These are phyloP conservation scores for Lumbricus terrestris DNA, from an alignment of 2,888 invertebrate species.

Conservation along the genomic window DNA sequence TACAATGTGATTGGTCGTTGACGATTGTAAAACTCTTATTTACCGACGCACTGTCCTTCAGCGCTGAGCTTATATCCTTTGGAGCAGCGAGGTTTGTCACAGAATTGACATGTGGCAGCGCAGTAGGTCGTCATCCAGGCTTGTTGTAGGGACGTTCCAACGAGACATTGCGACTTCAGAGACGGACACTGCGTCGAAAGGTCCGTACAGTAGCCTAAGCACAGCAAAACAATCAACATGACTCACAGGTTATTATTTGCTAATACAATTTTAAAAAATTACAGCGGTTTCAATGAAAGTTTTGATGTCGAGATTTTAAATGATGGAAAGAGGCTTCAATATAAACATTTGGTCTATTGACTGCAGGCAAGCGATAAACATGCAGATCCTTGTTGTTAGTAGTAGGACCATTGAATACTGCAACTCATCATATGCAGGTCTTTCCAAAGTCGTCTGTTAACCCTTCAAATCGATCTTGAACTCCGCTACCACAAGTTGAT, in stretches of 20 bases:
- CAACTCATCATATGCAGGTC: too few species aligned
- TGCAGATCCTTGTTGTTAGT: too few species aligned
- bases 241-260: background rate
- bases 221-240: background rate
- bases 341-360: too few species aligned
- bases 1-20: too few species aligned
- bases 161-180: background rate
- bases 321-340: background rate
- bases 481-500: too few species aligned
- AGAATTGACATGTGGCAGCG: background rate
- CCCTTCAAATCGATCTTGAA: too few species aligned
- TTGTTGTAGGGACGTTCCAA: background rate
- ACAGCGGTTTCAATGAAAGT: too few species aligned
- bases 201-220: background rate
- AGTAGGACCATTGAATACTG: too few species aligned
- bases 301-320: background rate
- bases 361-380: too few species aligned
- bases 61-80: background rate
- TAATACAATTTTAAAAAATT: background rate
- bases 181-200: background rate
- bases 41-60: background rate
- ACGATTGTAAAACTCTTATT: background rate
- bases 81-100: background rate
- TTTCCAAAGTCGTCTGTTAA: too few species aligned
- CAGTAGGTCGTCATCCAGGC: constrained; percentile 7